A percentile compares a stretch with the other conserved stretches of the same genome.
These are phyloP conservation scores for Lathamus discolor DNA, from an alignment of 2,113 vertebrate species.

Conservation along the genomic window DNA sequence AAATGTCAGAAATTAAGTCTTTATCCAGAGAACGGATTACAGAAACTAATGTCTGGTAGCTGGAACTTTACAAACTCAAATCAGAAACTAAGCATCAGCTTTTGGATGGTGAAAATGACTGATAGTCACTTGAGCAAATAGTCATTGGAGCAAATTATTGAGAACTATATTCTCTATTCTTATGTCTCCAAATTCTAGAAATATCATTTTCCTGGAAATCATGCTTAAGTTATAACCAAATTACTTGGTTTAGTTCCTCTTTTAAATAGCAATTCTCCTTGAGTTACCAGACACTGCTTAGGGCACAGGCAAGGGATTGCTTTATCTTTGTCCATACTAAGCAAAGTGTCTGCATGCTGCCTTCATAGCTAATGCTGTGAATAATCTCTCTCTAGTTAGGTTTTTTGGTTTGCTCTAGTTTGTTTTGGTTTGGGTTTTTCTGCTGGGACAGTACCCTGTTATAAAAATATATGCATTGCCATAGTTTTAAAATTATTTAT, in stretches of 20 bases:
- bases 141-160: not conserved
- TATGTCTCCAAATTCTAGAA: not conserved
- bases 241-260: not conserved
- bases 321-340: not conserved
- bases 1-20: not conserved
- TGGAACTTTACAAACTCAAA: not conserved
- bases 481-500: not conserved
- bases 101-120: not conserved
- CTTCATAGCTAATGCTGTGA: not conserved
- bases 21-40: not conserved
- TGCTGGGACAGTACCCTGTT: not conserved
- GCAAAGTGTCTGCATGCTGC: not conserved
- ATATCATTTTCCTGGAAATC: not conserved
- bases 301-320: not conserved
- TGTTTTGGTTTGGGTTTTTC: not conserved
- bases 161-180: not conserved
- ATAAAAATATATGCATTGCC: not conserved
- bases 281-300: not conserved
- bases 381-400: not conserved
- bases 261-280: not conserved
- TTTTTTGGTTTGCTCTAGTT: not conserved
- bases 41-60: not conserved
- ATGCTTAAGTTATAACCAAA: not conserved
- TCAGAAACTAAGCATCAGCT: not conserved
- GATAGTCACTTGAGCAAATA: not conserved